Evolutionary conservation across 1,140 invertebrate genomes (phyloP).

Genomic region (Gryon sp.): DNA sequence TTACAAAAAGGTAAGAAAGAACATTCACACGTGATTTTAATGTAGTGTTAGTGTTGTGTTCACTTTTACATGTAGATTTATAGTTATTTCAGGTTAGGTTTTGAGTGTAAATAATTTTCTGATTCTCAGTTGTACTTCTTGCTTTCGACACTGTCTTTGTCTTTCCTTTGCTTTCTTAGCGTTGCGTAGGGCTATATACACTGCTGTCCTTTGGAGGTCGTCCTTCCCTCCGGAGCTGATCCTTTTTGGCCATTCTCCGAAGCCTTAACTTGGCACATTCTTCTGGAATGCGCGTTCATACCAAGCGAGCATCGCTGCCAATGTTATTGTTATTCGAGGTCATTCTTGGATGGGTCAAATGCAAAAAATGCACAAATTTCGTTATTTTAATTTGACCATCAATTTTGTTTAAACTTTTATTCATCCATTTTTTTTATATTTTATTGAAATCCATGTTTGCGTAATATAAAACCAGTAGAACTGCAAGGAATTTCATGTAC

Average conservation of each 20-base stretch:
- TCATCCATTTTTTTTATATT: too few species aligned
- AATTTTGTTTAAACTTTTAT: too few species aligned
- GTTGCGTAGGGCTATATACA: constrained; percentile 21
- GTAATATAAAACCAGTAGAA: too few species aligned
- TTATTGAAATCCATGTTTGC: too few species aligned
- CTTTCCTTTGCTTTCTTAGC: constrained; percentile 21
- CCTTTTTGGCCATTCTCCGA: constrained; percentile 55
- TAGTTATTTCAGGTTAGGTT: constrained; percentile 43
- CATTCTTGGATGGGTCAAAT: too few species aligned
- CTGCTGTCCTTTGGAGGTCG: constrained; percentile 57
- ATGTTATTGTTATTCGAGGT: constrained; percentile 39
- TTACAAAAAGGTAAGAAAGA: background rate
- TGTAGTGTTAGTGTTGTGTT: background rate
- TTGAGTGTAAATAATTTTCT: constrained; percentile 25
- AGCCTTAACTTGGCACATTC: constrained; percentile 48
- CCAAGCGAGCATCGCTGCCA: constrained; percentile 14
- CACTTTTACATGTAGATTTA: background rate
- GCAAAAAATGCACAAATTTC: too few species aligned
- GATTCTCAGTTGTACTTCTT: constrained; percentile 25
- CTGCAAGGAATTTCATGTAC: too few species aligned
- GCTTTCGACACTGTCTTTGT: constrained; percentile 16
- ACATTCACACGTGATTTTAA: background rate
- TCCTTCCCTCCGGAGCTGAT: constrained; percentile 29
- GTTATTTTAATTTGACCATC: too few species aligned
- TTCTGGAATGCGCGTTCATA: constrained; percentile 42